Evolutionary conservation across 2,797 vertebrate species (phyloP), one percentile per base, ranked within the genome.

Genomic region (Enteromius trimaculatus): DNA sequence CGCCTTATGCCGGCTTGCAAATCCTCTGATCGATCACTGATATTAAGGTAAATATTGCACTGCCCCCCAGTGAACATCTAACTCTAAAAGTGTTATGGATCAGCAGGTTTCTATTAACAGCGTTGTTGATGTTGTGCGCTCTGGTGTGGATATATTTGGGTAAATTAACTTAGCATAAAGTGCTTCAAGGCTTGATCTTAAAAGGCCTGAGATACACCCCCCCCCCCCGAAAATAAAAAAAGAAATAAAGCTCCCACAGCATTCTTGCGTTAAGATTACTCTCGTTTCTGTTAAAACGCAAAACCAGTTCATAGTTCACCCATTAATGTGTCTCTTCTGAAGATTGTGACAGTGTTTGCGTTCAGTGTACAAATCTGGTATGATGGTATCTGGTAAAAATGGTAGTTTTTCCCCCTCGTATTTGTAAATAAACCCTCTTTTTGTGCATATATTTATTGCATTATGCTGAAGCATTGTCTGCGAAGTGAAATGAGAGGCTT

Each of bases 71-170:
- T 97, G 90, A 96, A 95, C 91, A 93, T 95, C 96, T 94, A 90
- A 93, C 92, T 90, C 91, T 65, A 89, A 89, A 83, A 89, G 85
- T 90, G 97, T 96, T 95, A 98, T 92, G 97, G 98, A 99, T 99
- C 97, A 98, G 95, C 93, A 94, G 92, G 92, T 98, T 99, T 97
- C 97, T 96, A 98, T 98, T 98, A 98, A 96, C 93, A 93, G 95
- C 95, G 94, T 94, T 94, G 94, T 95, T 94, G 95, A 95, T 95
- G 94, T 91, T 90, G 94, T 91, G 93, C 93, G 0, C 2, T 87
- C 87, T 84, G 90, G 89, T 53, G 90, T 91, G 90, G 94, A 92
- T 95, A 95, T 94, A 96, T 95, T 95, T 95, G 93, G 93, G 91
- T 95, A 95, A 96, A 96, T 97, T 96, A 95, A 96, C 94, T 94